Percentiles rank a stretch among this genome's conserved stretches.
Conservation (phyloP, 2,888 invertebrate genomes). For the Harmothoe impar region DNA sequence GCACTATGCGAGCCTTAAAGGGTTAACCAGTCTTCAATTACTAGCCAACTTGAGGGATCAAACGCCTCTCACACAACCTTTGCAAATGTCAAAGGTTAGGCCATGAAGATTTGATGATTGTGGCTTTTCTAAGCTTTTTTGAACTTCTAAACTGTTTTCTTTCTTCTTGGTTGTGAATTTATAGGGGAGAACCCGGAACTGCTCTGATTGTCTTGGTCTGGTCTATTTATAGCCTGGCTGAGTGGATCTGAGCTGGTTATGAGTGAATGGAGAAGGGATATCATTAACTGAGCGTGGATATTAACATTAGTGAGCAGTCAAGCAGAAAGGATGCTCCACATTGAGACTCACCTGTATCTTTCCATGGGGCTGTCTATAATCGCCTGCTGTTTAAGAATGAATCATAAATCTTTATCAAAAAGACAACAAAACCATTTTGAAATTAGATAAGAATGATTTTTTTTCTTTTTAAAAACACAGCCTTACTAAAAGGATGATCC, state of each 20-base stretch:
- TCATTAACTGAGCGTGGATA: no score
- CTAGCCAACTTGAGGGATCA: background rate
- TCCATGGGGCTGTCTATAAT: no score
- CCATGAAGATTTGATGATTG: conserved; percentile 26
- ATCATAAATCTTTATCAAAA: no score
- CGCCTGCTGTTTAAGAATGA: no score
- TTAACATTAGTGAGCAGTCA: no score
- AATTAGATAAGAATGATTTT: no score
- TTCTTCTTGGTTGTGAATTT: background rate
- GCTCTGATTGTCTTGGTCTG: conserved; percentile 18
- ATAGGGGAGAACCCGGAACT: background rate
- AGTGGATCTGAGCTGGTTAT: background rate
- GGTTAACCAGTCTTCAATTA: background rate
- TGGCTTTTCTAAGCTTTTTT: conserved; percentile 7
- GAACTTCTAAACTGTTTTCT: background rate
- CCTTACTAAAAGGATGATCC: no score
- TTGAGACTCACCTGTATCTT: no score
- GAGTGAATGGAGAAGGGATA: background rate
- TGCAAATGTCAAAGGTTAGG: conserved; percentile 9
- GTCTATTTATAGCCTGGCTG: background rate
- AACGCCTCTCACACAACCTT: conserved; percentile 30
- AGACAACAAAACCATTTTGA: no score
- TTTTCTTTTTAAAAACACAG: no score
- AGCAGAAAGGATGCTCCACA: no score
- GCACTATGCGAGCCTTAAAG: no score